phyloP scores from a whole-genome alignment of 2,797 vertebrate genomes.

The Peromyscus eremicus region DNA sequence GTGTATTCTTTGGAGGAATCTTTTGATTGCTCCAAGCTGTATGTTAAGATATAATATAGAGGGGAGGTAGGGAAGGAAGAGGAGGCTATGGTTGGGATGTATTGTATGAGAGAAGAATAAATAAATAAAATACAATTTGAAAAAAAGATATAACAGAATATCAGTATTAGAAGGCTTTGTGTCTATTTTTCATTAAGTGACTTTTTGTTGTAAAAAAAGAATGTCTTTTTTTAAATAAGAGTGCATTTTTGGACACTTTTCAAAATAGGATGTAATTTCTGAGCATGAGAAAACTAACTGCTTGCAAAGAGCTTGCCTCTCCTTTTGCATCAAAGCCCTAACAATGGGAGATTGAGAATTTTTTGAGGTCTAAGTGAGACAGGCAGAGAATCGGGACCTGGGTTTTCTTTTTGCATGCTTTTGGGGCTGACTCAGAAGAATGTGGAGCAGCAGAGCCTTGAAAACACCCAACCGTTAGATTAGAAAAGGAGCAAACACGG shows the following conservation, averaged over 20 bases:
- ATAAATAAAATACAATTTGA: neutral
- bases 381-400: neutral
- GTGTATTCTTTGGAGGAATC: neutral
- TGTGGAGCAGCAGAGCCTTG: neutral
- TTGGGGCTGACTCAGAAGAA: neutral
- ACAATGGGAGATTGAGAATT: neutral
- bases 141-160: neutral
- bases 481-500: neutral
- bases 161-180: neutral
- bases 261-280: neutral
- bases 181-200: neutral
- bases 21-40: neutral
- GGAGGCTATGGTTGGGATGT: neutral
- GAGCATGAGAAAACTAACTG: slow-evolving; percentile 23
- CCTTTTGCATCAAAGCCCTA: neutral
- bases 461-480: neutral
- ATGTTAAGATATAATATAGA: neutral
- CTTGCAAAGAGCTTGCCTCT: neutral
- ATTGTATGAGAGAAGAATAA: neutral
- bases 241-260: neutral
- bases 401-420: neutral
- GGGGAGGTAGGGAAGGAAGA: neutral
- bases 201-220: neutral
- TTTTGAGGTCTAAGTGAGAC: neutral
- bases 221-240: neutral